A percentile compares a stretch with the other conserved stretches of the same genome.
phyloP scores from a whole-genome alignment of 2,113 vertebrate genomes.

The Motacilla tschutschensis region DNA sequence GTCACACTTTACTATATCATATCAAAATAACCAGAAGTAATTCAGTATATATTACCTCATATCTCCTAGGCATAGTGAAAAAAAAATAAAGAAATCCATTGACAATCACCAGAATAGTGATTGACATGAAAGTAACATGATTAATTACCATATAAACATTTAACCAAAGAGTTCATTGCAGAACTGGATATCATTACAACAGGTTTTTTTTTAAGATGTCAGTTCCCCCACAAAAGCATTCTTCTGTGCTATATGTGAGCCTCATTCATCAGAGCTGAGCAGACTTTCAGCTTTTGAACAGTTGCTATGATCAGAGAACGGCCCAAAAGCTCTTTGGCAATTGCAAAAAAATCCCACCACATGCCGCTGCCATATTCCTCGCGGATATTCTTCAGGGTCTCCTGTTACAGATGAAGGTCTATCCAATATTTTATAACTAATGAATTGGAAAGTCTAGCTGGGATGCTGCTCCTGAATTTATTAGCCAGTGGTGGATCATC shows the following conservation, averaged over 20 bases:
- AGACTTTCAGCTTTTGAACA: background rate
- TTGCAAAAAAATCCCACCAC: background rate
- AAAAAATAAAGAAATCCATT: background rate
- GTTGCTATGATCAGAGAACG: background rate
- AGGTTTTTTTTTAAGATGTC: background rate
- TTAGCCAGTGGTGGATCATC: background rate
- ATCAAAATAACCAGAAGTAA: background rate
- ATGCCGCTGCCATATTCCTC: background rate
- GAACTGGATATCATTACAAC: background rate
- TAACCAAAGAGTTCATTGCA: background rate
- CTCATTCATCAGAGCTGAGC: background rate
- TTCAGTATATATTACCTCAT: background rate
- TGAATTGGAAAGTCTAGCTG: slow-evolving; percentile 16
- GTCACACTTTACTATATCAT: background rate
- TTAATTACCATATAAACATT: background rate
- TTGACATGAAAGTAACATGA: background rate
- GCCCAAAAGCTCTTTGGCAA: background rate
- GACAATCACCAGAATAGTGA: background rate
- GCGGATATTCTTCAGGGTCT: slow-evolving; percentile 1
- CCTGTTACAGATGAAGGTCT: slow-evolving; percentile 14
- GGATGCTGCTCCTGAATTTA: background rate
- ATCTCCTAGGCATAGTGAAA: background rate
- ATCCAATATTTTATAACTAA: slow-evolving; percentile 28
- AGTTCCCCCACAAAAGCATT: background rate
- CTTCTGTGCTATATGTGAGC: background rate